These are phyloP conservation scores for Nesidiocoris tenuis DNA, from an alignment of 2,888 invertebrate genomes.

Conservation along the genomic window DNA sequence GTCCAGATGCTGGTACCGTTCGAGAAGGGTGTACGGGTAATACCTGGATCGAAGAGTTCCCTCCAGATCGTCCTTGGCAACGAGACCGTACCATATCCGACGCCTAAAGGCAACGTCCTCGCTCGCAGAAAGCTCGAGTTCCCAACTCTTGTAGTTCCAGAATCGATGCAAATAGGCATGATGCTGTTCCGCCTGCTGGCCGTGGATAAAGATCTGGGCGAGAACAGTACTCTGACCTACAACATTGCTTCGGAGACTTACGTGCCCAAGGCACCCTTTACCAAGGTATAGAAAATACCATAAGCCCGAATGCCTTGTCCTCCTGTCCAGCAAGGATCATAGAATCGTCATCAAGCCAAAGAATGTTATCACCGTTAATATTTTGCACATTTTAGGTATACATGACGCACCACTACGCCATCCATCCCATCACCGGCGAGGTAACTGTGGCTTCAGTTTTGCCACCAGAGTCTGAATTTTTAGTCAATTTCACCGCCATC, in stretches of 20 bases:
- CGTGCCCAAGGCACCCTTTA: constrained; percentile 60
- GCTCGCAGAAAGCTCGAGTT: constrained; percentile 52
- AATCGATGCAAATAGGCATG: constrained; percentile 70
- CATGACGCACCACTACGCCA: constrained; percentile 68
- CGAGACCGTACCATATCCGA: constrained; percentile 47
- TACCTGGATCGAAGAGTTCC: constrained; percentile 46
- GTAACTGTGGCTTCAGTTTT: constrained; percentile 69
- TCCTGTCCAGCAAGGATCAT: too few relatives aligned
- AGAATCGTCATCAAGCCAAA: too few relatives aligned
- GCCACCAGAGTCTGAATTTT: constrained; percentile 73
- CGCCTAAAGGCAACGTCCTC: neutral
- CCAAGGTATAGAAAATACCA: too few relatives aligned
- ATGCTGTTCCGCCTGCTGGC: constrained; percentile 70
- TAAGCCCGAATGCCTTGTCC: too few relatives aligned
- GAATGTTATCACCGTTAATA: constrained; percentile 48
- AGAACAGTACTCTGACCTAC: constrained; percentile 71
- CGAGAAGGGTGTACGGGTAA: constrained; percentile 61
- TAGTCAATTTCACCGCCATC: constrained; percentile 71
- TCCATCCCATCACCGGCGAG: constrained; percentile 75
- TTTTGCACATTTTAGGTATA: constrained; percentile 49
- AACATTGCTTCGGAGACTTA: constrained; percentile 68
- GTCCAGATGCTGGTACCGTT: constrained; percentile 69
- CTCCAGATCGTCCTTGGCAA: constrained; percentile 48
- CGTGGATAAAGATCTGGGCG: constrained; percentile 69
- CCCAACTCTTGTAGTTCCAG: constrained; percentile 69